Percentiles rank a stretch among this genome's conserved stretches.
These are phyloP conservation scores for Thymallus thymallus DNA, from an alignment of 2,113 vertebrate genomes.

Conservation along the genomic window DNA sequence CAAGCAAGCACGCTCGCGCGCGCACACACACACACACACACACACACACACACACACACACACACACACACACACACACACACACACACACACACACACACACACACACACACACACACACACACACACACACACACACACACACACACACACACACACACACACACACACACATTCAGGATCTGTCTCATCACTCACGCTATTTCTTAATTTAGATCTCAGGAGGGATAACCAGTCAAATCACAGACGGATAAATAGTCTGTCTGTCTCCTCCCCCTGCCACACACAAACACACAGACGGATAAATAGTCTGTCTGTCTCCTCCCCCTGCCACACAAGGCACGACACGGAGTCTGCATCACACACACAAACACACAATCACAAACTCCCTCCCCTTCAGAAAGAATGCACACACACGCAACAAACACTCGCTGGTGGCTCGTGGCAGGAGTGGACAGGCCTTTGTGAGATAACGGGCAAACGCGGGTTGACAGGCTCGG, in stretches of 20 bases:
- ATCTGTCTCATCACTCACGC: slow-evolving; percentile 61
- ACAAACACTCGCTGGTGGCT: slow-evolving; percentile 51
- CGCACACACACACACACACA: slow-evolving; percentile 27
- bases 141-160: slow-evolving; percentile 18
- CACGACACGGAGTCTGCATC: slow-evolving; percentile 64
- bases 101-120: slow-evolving; percentile 17
- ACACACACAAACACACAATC: slow-evolving; percentile 29
- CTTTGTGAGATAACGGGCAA: slow-evolving; percentile 94
- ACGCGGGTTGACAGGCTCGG: slow-evolving; percentile 92
- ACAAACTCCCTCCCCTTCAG: slow-evolving; percentile 36
- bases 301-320: slow-evolving; percentile 66
- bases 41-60: slow-evolving; percentile 36
- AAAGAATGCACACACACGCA: slow-evolving; percentile 21
- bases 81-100: slow-evolving; percentile 38
- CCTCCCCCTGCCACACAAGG: slow-evolving; percentile 57
- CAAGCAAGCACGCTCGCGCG: neutral
- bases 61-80: slow-evolving; percentile 52
- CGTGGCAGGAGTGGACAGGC: slow-evolving; percentile 72
- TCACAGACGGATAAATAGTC: slow-evolving; percentile 46
- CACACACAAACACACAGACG: slow-evolving; percentile 65
- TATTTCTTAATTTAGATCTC: slow-evolving; percentile 79
- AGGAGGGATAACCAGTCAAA: slow-evolving; percentile 71
- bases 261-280: slow-evolving; percentile 49
- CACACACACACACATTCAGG: slow-evolving; percentile 30
- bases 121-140: slow-evolving; percentile 6